Conservation (phyloP, 2,888 invertebrate genomes). For the Drosophila kuntzei region DNA sequence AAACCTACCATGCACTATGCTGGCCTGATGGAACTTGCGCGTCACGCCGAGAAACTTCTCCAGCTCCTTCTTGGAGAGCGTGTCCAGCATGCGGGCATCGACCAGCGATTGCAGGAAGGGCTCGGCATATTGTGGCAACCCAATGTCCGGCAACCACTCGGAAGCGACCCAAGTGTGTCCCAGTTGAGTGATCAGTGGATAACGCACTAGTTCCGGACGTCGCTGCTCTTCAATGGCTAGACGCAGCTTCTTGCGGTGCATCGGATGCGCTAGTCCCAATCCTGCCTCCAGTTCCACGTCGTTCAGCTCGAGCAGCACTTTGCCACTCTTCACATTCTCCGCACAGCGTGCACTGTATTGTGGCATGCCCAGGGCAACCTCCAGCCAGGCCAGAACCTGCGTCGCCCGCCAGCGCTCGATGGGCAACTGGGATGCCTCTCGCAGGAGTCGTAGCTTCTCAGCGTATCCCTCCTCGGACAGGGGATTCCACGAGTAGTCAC, state of each 20-base stretch:
- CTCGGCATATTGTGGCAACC: conserved; percentile 95
- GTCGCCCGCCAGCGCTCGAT: conserved; percentile 97
- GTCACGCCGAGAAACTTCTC: conserved; percentile 97
- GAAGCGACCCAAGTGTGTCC: conserved; percentile 97
- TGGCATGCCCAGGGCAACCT: conserved; percentile 97
- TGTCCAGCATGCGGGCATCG: conserved; percentile 96
- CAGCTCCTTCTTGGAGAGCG: conserved; percentile 96
- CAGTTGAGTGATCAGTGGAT: conserved; percentile 94
- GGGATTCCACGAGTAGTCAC: conserved; percentile 85
- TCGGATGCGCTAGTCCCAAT: conserved; percentile 95
- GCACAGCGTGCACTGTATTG: conserved; percentile 95
- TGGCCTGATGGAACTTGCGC: conserved; percentile 97
- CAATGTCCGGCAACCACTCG: conserved; percentile 96
- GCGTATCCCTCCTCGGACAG: conserved; percentile 85
- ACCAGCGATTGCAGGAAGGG: conserved; percentile 95
- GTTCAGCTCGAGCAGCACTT: conserved; percentile 96
- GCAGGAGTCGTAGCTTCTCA: conserved; percentile 86
- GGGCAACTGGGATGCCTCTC: conserved; percentile 93
- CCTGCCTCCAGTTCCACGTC: conserved; percentile 96
- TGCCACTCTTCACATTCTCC: conserved; percentile 97
- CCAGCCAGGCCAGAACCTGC: conserved; percentile 97
- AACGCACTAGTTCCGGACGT: conserved; percentile 93
- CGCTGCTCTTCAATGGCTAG: conserved; percentile 97
- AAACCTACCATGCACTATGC: conserved; percentile 92
- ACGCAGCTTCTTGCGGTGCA: conserved; percentile 96